Conservation (phyloP, 2,113 vertebrate species). For the Ursus arctos region DNA sequence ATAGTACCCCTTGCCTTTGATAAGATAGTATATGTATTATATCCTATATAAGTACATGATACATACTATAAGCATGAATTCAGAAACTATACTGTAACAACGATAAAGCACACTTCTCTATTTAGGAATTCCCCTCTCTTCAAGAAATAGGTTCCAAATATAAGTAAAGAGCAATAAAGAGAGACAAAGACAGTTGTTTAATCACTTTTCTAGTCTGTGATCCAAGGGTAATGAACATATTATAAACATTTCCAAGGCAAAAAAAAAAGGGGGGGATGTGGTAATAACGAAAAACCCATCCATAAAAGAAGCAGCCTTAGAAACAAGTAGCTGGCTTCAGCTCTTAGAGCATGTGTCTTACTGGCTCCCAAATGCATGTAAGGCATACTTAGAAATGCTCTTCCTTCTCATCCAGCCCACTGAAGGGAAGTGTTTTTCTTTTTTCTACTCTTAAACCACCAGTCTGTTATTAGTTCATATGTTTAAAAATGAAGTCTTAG, state of each 20-base stretch:
- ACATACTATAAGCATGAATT: neutral
- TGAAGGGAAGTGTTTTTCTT: neutral
- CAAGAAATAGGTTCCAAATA: constrained; percentile 18
- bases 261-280: neutral
- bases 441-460: neutral
- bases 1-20: neutral
- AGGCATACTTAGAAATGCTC: neutral
- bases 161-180: neutral
- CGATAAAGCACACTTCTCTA: neutral
- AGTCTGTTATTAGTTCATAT: neutral
- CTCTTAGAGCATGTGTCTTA: neutral
- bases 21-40: neutral
- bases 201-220: neutral
- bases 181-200: constrained; percentile 2
- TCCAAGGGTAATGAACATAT: neutral
- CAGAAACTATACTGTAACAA: neutral
- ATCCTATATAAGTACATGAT: neutral
- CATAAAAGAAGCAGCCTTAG: neutral
- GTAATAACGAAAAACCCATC: neutral
- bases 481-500: neutral
- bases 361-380: neutral
- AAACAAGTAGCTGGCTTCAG: neutral
- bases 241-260: neutral
- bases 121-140: neutral
- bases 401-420: neutral